These are phyloP conservation scores for Cinclus cinclus DNA, from an alignment of 2,113 vertebrate genomes.

Conservation along the genomic window DNA sequence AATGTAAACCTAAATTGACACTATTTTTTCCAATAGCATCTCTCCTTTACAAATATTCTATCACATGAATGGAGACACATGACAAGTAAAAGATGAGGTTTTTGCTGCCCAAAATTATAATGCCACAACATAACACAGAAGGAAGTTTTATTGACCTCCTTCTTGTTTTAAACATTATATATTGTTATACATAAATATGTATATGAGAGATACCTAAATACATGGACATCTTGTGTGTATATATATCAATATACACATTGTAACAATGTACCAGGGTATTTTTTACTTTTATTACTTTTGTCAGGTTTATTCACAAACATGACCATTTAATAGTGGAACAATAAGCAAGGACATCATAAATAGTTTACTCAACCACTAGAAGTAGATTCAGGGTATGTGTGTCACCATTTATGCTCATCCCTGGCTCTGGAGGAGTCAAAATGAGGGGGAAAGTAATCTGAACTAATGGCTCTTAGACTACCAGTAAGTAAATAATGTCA, in stretches of 20 bases:
- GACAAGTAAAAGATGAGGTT: neutral
- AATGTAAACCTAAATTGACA: neutral
- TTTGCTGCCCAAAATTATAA: neutral
- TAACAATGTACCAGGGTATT: neutral
- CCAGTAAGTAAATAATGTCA: conserved; percentile 5
- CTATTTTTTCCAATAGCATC: neutral
- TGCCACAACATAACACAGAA: neutral
- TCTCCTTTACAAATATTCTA: neutral
- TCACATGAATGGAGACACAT: neutral
- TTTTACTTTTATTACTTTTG: neutral
- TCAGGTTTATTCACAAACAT: neutral
- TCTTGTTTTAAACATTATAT: neutral
- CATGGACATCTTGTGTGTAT: fast-evolving
- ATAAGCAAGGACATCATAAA: neutral
- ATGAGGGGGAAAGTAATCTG: neutral
- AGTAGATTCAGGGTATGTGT: neutral
- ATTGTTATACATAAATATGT: neutral
- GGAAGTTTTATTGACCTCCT: neutral
- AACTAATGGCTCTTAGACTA: neutral
- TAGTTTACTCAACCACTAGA: neutral
- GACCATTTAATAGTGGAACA: neutral
- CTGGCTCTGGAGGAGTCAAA: neutral
- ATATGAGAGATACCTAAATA: neutral
- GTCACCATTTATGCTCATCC: neutral
- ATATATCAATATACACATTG: neutral